Base-by-base conservation (phyloP, 1,140 invertebrate species). In the Saxidomus purpurata region DNA sequence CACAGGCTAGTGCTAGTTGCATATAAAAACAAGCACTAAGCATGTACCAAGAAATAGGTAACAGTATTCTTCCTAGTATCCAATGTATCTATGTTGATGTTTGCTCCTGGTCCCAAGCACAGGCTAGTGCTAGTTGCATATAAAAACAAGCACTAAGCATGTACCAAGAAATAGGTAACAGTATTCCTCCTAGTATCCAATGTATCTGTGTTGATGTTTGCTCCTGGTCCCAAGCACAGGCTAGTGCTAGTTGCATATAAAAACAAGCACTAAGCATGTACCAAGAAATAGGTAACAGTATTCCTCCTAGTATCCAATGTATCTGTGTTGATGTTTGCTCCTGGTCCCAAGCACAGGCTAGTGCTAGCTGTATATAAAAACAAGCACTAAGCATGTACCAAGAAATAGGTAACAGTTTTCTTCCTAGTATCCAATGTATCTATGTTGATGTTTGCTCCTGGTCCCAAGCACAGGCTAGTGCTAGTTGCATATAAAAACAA, bases 1-100 rank as follows among this genome's bases (percentile, higher is more conserved):
- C 63, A 67, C 63, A 67, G 22, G 63, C 63, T 67, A 67, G 63
- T 67, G 63, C 63, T 67, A 67, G 63, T 67, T 67, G 63, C 31
- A 67, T 67, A 67, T 28, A 67, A 15, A 67, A 28, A 67, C 63
- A 4, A 67, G 63, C 63, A 67, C 63, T 67, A 25, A 25, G 43
- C 63, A 67, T 31, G 63, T 67, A 67, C 63, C 63, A 67, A 67
- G 63, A 67, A 25, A 28, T 67, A 67, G 25, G 63, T 28, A 67
- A 31, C 63, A 28, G 4, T 31, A 3, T 31, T 15, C 6, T 17
- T 67, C 31, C 13, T 31, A 67, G 9, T 4, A 61, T 61, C n/a
- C n/a, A n/a, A 61, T 19, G 6, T 61, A 25, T 31, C 25, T 28
- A n/a, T 31, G n/a, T 67, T 67, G n/a, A 4, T 31, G 28, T 31